Conservation (phyloP, 2,797 vertebrate genomes). For the Sebastes baramenuke region DNA sequence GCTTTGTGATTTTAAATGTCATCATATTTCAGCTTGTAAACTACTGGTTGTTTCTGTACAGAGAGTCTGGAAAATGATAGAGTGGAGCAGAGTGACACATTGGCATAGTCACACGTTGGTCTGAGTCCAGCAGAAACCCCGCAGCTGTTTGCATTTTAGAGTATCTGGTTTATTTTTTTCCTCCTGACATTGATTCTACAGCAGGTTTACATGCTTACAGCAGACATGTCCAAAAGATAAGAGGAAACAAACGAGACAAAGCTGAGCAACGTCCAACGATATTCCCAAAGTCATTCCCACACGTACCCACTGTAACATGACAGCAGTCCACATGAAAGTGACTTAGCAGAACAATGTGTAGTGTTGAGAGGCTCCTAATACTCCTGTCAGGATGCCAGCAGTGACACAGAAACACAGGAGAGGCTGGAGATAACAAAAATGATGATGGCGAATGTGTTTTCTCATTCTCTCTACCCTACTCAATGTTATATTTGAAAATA, state of each 20-base stretch:
- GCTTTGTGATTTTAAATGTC: conserved; percentile 28
- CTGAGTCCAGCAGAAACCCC: neutral
- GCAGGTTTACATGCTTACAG: neutral
- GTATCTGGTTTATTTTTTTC: neutral
- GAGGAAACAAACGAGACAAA: neutral
- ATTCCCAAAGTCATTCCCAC: neutral
- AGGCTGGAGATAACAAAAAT: neutral
- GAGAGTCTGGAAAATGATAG: conserved; percentile 29
- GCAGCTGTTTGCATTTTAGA: neutral
- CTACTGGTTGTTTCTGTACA: conserved; percentile 14
- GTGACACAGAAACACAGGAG: neutral
- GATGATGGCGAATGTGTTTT: too few relatives aligned
- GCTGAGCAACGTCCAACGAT: neutral
- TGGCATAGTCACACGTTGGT: conserved; percentile 6
- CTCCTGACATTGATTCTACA: neutral
- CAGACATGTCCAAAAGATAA: neutral
- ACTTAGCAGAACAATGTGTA: conserved; percentile 4
- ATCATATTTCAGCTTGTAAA: conserved; percentile 46
- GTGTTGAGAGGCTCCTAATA: conserved; percentile 6
- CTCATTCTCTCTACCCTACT: too few relatives aligned
- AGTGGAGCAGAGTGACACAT: conserved; percentile 10
- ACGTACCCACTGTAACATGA: neutral
- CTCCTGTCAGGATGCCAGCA: neutral
- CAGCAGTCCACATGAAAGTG: neutral
- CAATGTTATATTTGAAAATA: too few relatives aligned